Percentiles rank a stretch among this genome's conserved stretches.
Conservation (phyloP, 2,888 invertebrate species). For the Napeogenes sylphis region DNA sequence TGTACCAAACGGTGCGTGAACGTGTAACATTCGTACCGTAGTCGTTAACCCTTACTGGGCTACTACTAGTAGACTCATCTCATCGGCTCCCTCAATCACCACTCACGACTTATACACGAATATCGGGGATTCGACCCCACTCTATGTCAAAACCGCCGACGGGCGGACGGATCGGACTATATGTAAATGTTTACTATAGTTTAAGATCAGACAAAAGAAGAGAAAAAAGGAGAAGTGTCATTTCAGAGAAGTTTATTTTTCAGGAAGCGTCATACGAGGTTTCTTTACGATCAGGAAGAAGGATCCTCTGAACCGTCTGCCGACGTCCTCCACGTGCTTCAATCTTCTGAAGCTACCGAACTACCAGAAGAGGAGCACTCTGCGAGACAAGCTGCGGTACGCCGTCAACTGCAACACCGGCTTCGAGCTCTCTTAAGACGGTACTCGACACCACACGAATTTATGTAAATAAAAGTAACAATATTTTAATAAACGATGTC, state of each 20-base stretch:
- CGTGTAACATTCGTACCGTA: too few relatives aligned
- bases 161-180: too few relatives aligned
- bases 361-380: conserved; percentile 96
- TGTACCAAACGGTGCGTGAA: too few relatives aligned
- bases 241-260: conserved; percentile 1
- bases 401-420: conserved; percentile 99
- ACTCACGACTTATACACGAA: too few relatives aligned
- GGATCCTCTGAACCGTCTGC: conserved; percentile 94
- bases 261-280: conserved; percentile 97
- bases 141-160: too few relatives aligned
- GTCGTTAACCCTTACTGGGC: too few relatives aligned
- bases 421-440: conserved; percentile 94
- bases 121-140: too few relatives aligned
- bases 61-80: too few relatives aligned
- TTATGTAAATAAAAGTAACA: not conserved
- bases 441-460: conserved; percentile 1
- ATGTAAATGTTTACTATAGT: too few relatives aligned
- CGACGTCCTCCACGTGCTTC: conserved; percentile 99
- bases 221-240: too few relatives aligned
- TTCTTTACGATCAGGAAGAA: conserved; percentile 98
- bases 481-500: not conserved
- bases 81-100: too few relatives aligned
- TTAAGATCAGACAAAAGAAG: too few relatives aligned
- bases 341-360: conserved; percentile 98
- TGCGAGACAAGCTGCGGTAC: conserved; percentile 97